Percentiles rank a stretch among this genome's conserved stretches.
phyloP scores from a whole-genome alignment of 37 sponge, comb jelly and placozoan genomes.

The Spongilla lacustris region DNA sequence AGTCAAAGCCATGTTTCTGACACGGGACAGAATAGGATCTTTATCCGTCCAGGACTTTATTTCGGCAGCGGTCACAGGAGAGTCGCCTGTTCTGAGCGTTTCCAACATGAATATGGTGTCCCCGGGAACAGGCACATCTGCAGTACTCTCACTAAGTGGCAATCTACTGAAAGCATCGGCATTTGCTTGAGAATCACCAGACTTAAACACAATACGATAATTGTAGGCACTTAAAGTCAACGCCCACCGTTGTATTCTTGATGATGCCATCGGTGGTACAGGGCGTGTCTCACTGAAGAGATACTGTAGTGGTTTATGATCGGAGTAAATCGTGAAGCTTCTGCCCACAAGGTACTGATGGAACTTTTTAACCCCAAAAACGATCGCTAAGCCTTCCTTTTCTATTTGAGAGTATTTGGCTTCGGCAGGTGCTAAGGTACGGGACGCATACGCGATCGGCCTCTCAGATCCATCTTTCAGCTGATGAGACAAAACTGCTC shows the following conservation, averaged over 20 bases:
- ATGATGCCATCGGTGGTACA: constrained; percentile 36
- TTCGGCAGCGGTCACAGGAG: background rate
- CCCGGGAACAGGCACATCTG: constrained; percentile 6
- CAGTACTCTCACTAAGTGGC: constrained; percentile 3
- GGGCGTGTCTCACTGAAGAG: background rate
- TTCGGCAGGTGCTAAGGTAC: constrained; percentile 17
- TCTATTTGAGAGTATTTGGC: constrained; percentile 27
- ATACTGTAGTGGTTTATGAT: constrained; percentile 43
- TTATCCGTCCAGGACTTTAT: constrained; percentile 24
- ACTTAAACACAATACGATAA: constrained; percentile 19
- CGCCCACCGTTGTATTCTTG: constrained; percentile 38
- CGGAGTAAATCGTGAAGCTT: constrained; percentile 15
- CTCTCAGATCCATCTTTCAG: background rate
- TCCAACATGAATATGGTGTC: constrained; percentile 7
- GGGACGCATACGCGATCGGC: constrained; percentile 31
- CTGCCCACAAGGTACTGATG: constrained; percentile 25
- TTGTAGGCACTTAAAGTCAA: constrained; percentile 31
- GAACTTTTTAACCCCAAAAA: constrained; percentile 31
- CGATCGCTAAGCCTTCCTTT: constrained; percentile 21
- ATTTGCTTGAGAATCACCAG: constrained; percentile 10
- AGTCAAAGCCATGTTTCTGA: background rate
- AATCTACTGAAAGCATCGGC: constrained; percentile 40
- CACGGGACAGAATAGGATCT: constrained; percentile 24
- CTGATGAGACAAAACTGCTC: constrained; percentile 35
- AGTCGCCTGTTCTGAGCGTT: background rate